phyloP scores from a whole-genome alignment of 2,888 invertebrate species.

The Eulithis testata region DNA sequence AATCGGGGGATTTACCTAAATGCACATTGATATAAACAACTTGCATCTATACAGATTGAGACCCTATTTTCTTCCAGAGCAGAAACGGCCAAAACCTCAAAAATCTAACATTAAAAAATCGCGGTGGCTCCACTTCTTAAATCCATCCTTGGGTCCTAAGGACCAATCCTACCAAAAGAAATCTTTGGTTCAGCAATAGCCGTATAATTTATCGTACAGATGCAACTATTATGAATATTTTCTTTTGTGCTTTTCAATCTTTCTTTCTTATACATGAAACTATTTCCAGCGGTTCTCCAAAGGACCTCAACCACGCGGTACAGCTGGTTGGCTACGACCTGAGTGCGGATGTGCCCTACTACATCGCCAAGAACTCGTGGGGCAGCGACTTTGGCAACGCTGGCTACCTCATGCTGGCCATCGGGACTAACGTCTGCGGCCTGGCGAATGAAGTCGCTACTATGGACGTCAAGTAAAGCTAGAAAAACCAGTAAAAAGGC shows the following conservation, averaged over 20 bases:
- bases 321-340: slow-evolving; percentile 93
- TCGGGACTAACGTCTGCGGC: slow-evolving; percentile 92
- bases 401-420: slow-evolving; percentile 91
- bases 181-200: too few species aligned
- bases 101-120: too few species aligned
- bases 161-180: too few species aligned
- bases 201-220: too few species aligned
- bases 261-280: not conserved
- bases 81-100: too few species aligned
- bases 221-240: too few species aligned
- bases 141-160: too few species aligned
- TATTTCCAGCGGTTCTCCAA: slow-evolving; percentile 73
- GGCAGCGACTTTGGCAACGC: slow-evolving; percentile 89
- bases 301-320: slow-evolving; percentile 91
- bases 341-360: slow-evolving; percentile 89
- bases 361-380: slow-evolving; percentile 95
- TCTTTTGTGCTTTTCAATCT: not conserved
- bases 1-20: too few species aligned
- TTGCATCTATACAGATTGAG: too few species aligned
- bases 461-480: slow-evolving; percentile 68
- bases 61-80: too few species aligned
- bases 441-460: slow-evolving; percentile 89
- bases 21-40: too few species aligned
- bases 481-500: not conserved
- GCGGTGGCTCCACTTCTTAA: too few species aligned